phyloP scores from a whole-genome alignment of 2,797 vertebrate species.

The Sebastes matsubarae region DNA sequence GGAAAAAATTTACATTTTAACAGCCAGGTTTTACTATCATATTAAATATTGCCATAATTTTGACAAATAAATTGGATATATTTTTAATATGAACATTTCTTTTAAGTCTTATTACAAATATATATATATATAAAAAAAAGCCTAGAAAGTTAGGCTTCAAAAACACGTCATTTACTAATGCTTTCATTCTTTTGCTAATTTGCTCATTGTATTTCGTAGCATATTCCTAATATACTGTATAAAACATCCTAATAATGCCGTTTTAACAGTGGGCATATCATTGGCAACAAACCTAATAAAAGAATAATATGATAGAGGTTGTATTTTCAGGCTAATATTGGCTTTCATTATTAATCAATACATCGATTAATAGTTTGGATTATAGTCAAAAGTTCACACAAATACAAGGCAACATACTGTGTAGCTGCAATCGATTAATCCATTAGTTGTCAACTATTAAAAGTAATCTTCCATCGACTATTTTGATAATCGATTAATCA shows the following conservation, averaged over 20 bases:
- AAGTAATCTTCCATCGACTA: no score
- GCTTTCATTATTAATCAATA: not conserved
- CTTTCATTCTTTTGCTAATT: not conserved
- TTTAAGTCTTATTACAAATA: not conserved
- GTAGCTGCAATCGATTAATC: no score
- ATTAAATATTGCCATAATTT: not conserved
- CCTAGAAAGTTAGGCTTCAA: not conserved
- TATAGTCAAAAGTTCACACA: not conserved
- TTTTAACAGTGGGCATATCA: not conserved
- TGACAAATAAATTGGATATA: not conserved
- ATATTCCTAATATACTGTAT: not conserved
- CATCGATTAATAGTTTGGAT: rapidly evolving
- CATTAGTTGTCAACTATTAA: no score
- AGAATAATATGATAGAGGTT: not conserved
- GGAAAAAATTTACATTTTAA: not conserved
- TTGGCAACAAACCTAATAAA: not conserved
- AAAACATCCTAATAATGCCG: not conserved
- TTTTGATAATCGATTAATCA: no score
- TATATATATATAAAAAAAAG: not conserved
- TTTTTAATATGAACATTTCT: not conserved
- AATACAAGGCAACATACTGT: not conserved
- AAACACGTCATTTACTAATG: not conserved
- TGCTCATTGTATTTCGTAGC: no score
- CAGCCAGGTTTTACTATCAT: not conserved
- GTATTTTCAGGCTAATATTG: not conserved